Conservation (phyloP, 2,888 invertebrate genomes). For the Abrostola triplasia region DNA sequence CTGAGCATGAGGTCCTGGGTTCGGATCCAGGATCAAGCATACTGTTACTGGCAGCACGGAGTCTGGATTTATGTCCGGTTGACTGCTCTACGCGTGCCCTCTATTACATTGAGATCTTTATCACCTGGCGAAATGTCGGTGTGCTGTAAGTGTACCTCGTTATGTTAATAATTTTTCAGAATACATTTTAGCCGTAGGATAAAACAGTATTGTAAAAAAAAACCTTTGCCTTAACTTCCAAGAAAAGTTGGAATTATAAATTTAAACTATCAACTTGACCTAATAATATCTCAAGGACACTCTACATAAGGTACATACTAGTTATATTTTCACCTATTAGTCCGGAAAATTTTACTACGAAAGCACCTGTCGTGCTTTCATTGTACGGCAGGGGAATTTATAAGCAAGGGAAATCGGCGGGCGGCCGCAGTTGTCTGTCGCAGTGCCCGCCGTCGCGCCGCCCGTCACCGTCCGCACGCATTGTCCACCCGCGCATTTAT, state of each 20-base stretch:
- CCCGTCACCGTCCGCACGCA: slow-evolving; percentile 27
- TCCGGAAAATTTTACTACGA: slow-evolving; percentile 73
- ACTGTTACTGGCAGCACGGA: too few relatives aligned
- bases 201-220: too few relatives aligned
- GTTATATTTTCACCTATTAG: slow-evolving; percentile 44
- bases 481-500: slow-evolving; percentile 33
- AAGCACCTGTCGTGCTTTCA: slow-evolving; percentile 79
- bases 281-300: slow-evolving; percentile 30
- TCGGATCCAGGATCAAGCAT: too few relatives aligned
- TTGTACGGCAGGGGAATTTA: slow-evolving; percentile 73
- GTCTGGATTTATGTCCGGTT: too few relatives aligned
- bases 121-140: too few relatives aligned
- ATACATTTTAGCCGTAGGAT: too few relatives aligned
- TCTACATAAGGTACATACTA: slow-evolving; percentile 13
- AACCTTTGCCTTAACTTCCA: neutral
- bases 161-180: too few relatives aligned
- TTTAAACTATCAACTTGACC: neutral
- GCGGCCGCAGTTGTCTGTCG: slow-evolving; percentile 73
- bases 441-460: slow-evolving; percentile 55
- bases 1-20: too few relatives aligned
- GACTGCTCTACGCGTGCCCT: too few relatives aligned
- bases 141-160: too few relatives aligned
- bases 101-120: too few relatives aligned
- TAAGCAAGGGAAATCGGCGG: slow-evolving; percentile 75
- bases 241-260: neutral